These are phyloP conservation scores for Corythornis leucogaster DNA, from an alignment of 2,797 vertebrate species.

Conservation along the genomic window DNA sequence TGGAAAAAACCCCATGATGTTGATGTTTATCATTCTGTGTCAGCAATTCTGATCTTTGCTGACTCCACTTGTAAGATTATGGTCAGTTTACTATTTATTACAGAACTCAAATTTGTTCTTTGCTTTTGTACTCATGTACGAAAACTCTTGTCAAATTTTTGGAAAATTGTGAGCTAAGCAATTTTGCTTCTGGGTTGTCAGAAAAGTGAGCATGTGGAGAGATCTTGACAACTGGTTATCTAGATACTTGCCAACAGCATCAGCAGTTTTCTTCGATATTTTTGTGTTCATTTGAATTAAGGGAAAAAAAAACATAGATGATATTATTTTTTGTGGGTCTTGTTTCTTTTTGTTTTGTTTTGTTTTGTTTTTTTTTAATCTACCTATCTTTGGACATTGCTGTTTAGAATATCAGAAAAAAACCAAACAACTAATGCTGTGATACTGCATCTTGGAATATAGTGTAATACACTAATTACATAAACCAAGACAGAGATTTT, in stretches of 20 bases:
- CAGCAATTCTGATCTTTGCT: constrained; percentile 8
- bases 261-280: not conserved
- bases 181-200: not conserved
- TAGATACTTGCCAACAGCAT: not conserved
- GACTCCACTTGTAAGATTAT: not conserved
- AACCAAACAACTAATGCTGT: not conserved
- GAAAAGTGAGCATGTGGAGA: not conserved
- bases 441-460: not conserved
- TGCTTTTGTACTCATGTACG: not conserved
- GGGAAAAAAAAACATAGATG: not conserved
- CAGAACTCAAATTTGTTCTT: not conserved
- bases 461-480: not conserved
- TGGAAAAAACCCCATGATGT: not conserved
- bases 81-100: not conserved
- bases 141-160: not conserved
- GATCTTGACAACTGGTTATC: not conserved
- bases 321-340: not conserved
- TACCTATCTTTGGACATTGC: not conserved
- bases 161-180: not conserved
- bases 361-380: not conserved
- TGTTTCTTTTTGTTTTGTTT: not conserved
- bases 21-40: not conserved
- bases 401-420: not conserved
- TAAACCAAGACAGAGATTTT: not conserved
- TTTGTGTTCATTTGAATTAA: not conserved